Evolutionary conservation across 2,888 invertebrate genomes (phyloP), one percentile per base, ranked within the genome.

Genomic region (Cephus nigrinus): DNA sequence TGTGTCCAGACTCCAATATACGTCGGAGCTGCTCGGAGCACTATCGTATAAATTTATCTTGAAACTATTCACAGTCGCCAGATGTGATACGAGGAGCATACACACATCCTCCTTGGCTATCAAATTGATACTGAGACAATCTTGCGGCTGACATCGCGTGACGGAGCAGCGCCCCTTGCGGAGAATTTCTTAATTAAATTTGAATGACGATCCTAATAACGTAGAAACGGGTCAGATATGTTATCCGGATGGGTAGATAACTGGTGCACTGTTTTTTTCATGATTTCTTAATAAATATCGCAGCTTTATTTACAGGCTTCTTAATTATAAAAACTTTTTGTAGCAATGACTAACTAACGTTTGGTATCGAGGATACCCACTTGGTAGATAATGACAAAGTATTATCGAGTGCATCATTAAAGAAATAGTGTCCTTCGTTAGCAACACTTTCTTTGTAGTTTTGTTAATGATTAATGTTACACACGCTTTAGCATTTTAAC

Each of bases 401-500:
- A 55, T 55, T 23, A 55, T 23, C 40, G 23, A 23, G 1, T 15
- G 23, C 9, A 2, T 15, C 23, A 1, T 55, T 55, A 55, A 55
- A 5, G 40, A 23, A 55, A 55, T 55, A 23, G 23, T 23, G 9
- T 55, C 5, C 40, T 23, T 23, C 23, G 5, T 23, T 55, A 23
- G 5, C 23, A 2, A 55, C 23, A 55, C 15, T 55, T 55, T 55
- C 40, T 1, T 55, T 55, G 23, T 55, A 55, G 23, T 55, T 23
- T 55, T 15, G 15, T 55, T 55, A 55, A 23, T 55, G 15, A 55
- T 55, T 55, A 55, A 5, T 55, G 9, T 55, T 55, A 55, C 23
- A 55, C 23, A 5, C 40, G 40, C 40, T 84, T 84, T 5, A 88
- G 81, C 68, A 83, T 76, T 75, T 82, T 80, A 9, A 86, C 68